Evolutionary conservation across 2,113 vertebrate genomes (phyloP).

Genomic region (Otus sunia): DNA sequence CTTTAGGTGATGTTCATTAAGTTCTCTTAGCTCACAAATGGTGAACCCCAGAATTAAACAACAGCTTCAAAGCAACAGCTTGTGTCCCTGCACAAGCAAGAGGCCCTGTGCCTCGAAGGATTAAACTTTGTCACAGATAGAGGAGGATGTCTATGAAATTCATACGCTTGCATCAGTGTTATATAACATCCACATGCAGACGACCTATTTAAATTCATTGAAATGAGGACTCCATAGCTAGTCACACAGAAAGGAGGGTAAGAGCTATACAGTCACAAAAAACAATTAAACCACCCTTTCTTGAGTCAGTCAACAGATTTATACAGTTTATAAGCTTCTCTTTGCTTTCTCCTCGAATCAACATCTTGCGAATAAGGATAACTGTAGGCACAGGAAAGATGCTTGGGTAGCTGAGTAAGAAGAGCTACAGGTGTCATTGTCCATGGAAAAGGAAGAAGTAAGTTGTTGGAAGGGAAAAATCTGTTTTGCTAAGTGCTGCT

Average conservation of each 20-base stretch:
- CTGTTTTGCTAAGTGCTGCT: neutral
- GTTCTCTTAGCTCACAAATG: neutral
- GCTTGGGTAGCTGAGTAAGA: neutral
- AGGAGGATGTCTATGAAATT: neutral
- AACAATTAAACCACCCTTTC: neutral
- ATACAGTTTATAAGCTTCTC: neutral
- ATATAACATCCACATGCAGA: neutral
- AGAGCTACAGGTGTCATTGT: neutral
- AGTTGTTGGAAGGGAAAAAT: neutral
- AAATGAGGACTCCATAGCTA: neutral
- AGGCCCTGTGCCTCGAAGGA: neutral
- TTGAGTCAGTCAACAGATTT: neutral
- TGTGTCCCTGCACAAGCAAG: neutral
- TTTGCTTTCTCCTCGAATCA: neutral
- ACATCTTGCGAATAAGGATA: neutral
- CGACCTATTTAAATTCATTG: neutral
- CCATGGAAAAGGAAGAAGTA: neutral
- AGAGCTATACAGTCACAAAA: neutral
- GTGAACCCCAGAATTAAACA: neutral
- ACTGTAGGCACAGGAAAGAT: neutral
- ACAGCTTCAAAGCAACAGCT: neutral
- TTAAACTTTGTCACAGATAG: neutral
- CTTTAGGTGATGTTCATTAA: fast-evolving
- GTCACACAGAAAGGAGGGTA: neutral
- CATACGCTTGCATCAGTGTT: fast-evolving